Evolutionary conservation across 2,113 vertebrate species (phyloP), one percentile per base, ranked within the genome.

Genomic region (Cheilinus undulatus): DNA sequence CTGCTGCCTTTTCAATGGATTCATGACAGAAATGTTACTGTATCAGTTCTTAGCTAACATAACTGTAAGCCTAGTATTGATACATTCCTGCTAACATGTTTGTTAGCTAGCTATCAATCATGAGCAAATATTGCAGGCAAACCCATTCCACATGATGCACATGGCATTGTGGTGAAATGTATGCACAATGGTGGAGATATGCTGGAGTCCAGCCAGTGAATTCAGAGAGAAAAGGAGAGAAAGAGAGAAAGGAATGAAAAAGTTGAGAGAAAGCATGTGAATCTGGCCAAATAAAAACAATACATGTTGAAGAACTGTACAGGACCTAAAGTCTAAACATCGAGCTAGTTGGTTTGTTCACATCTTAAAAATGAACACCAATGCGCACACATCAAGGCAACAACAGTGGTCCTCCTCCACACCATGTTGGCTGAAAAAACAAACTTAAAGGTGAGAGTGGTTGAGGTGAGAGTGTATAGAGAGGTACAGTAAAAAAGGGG

Each of bases 131-230:
- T n/a, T n/a, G n/a, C n/a, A n/a, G n/a, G n/a, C n/a, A 40, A 40
- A 40, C 38, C 38, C 54, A 50, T 22, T 19, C 4, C 3, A 43
- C 12, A 68, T 22, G 51, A 77, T 38, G 40, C 49, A 69, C 32
- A 51, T 73, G 75, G 80, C 81, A 84, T 79, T 78, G 85, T 81
- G 76, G 80, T 80, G 46, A 65, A 72, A 73, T 61, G 32, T 2
- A 22, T 61, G 34, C 49, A 36, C 69, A 54, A n/a, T 72, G 28
- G 24, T 8, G 17, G 1, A 5, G 30, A 51, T 53, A 36, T 36
- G 45, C 36, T 52, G 67, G 10, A 48, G 30, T 60, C 49, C 57
- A 36, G 36, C 48, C 27, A 12, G n/a, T 14, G 15, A 59, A 51
- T 52, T 27, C 51, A 59, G 23, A 24, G 28, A 15, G 30, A 61